A percentile compares a stretch with the other conserved stretches of the same genome.
Conservation (phyloP, 2,888 invertebrate species). For the Tortrix viridana region DNA sequence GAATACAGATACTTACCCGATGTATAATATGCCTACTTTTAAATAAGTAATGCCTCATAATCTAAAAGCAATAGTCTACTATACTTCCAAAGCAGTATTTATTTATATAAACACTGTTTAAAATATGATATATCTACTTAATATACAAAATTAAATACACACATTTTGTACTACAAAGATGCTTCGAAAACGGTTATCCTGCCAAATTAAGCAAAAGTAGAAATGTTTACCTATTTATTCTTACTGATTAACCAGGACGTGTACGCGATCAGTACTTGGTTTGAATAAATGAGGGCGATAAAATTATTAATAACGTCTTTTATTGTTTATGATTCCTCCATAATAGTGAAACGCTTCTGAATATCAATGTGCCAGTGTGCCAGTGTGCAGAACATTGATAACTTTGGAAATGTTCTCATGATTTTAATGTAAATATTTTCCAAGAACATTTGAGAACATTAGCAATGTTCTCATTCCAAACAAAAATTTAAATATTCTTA, state of each 20-base stretch:
- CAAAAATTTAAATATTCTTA: too few relatives aligned
- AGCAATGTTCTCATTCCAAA: too few relatives aligned
- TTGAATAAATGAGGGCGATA: neutral
- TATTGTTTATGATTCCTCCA: constrained; percentile 9
- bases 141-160: constrained; percentile 24
- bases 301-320: too few relatives aligned
- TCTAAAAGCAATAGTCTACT: constrained; percentile 58
- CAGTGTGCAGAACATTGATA: too few relatives aligned
- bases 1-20: constrained; percentile 31
- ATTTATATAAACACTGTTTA: constrained; percentile 40
- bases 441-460: too few relatives aligned
- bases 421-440: too few relatives aligned
- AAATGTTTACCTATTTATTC: too few relatives aligned
- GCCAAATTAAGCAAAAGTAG: constrained; percentile 32
- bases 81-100: constrained; percentile 42
- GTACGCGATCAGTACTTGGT: neutral
- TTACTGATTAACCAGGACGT: too few relatives aligned
- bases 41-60: constrained; percentile 52
- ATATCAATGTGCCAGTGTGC: too few relatives aligned
- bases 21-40: constrained; percentile 36
- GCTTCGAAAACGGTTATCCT: constrained; percentile 31
- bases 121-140: constrained; percentile 12
- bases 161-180: constrained; percentile 37
- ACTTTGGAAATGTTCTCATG: too few relatives aligned
- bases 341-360: constrained; percentile 7